Percentiles rank a stretch among this genome's conserved stretches.
These are phyloP conservation scores for Deladenus siricidicola DNA, from an alignment of 2,888 invertebrate genomes.

Conservation along the genomic window DNA sequence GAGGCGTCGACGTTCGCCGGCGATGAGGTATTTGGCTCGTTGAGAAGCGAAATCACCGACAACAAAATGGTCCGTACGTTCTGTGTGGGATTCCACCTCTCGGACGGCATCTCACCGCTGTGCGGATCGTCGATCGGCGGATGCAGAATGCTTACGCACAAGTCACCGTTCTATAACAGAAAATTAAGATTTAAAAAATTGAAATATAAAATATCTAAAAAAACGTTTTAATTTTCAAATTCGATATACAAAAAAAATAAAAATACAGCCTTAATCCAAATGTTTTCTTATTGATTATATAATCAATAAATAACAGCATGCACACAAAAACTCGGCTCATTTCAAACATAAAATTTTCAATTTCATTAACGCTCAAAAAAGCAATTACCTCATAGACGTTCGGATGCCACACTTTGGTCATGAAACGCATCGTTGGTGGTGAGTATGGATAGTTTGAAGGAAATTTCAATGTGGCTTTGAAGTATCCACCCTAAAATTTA, in stretches of 20 bases:
- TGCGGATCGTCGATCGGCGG: slow-evolving; percentile 94
- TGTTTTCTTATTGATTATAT: too few species aligned
- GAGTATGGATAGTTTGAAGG: slow-evolving; percentile 97
- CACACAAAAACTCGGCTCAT: too few species aligned
- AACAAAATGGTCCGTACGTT: slow-evolving; percentile 87
- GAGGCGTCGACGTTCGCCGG: slow-evolving; percentile 99
- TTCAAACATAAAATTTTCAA: too few species aligned
- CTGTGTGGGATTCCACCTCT: slow-evolving; percentile 99
- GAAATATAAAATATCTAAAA: neutral
- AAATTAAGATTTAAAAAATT: neutral
- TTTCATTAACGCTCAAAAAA: too few species aligned
- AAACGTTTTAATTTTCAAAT: neutral
- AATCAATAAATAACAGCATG: too few species aligned
- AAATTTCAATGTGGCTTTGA: slow-evolving; percentile 98
- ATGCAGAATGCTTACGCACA: slow-evolving; percentile 97
- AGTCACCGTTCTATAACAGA: slow-evolving; percentile 76
- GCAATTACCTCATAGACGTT: slow-evolving; percentile 86
- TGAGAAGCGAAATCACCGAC: slow-evolving; percentile 92
- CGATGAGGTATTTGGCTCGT: slow-evolving; percentile 98
- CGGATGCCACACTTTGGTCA: slow-evolving; percentile 99
- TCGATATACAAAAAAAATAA: neutral
- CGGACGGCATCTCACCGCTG: slow-evolving; percentile 93
- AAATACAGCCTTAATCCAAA: neutral
- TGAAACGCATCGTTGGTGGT: slow-evolving; percentile 90
- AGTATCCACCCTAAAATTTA: slow-evolving; percentile 79